Evolutionary conservation across 2,113 vertebrate genomes (phyloP), one percentile per base, ranked within the genome.

Genomic region (Peromyscus maniculatus): DNA sequence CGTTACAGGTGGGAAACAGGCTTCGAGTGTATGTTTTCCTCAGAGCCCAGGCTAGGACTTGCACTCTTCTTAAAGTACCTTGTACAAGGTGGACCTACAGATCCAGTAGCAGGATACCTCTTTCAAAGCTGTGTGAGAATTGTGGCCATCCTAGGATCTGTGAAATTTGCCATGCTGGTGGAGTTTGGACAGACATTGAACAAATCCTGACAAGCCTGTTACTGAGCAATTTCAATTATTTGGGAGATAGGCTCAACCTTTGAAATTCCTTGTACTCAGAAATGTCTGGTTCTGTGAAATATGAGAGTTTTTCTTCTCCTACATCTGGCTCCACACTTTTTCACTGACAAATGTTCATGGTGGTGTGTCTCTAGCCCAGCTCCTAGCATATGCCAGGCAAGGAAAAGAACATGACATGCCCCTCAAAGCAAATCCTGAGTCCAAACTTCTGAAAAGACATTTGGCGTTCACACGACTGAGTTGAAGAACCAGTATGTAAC

Each of bases 171-270:
- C 39, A 15, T 59, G 43, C 59, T 95, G 72, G 43, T 19, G 91
- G 43, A 82, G 43, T 86, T 28, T 74, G 28, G 36, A 83, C 74
- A 87, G 74, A 93, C 19, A 36, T 24, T 78, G 49, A 95, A 84
- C 43, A 89, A 82, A 57, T 78, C 52, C 66, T 89, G 72, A 77
- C 77, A 96, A 26, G 36, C 89, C 49, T 95, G 11, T 78, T 74
- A 19, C 8, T 62, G 87, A 97, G 46, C 28, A 93, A 91, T 94
- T 97, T 97, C 52, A 87, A 59, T 66, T 93, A 94, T 39, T 36
- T 78, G 21, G 21, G 31, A 12, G 31, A 15, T 91, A 82, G 43
- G 15, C 75, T 88, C 33, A 77, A 57, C 4, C 7, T 91, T 97
- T 93, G 24, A 92, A 96, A 71, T 96, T 86, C 64, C 52, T 96